Base-by-base conservation (phyloP, 2,888 invertebrate species). In the Stramonita haemastoma region DNA sequence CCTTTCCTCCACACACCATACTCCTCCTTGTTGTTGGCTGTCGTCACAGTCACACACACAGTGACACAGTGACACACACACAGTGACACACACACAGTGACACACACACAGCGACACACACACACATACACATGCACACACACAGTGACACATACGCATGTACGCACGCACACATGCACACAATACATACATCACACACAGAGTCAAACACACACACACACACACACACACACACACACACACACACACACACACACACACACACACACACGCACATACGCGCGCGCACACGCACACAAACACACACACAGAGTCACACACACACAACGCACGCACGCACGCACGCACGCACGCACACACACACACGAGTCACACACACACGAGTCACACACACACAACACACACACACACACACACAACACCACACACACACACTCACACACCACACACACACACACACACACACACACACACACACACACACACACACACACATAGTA, bases 1-100 rank as follows among this genome's bases (percentile, higher is more conserved):
- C 98, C 98, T 94, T 97, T 97, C 26, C 98, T 97, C 99, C 99
- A 99, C 91, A 98, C 97, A 90, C 98, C 98, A 95, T 98, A 98
- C 96, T 99, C 99, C 94, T 98, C 98, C 94, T 98, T 98, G 0
- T 98, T 98, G 91, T 98, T 97, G n/a, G 98, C 99, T 97, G 95
- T 88, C 15, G 15, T 60, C 60, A 13, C 17, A 13, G 11, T 13
- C 57, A 57, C 57, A 57, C 57, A 57, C 17, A 57, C 17, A 8
- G 57, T 57, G 11, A 57, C 57, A 57, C 57, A 57, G 11, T 13
- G 11, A 57, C 57, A 57, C 57, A 57, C 57, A 57, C 8, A 57
- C 8, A 57, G 11, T 13, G 11, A 57, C 57, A 57, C 57, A 17
- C 17, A 13, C 17, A 13, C 57, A 57, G 11, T 13, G 8, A 57